These are phyloP conservation scores for Criorhina ranunculi DNA, from an alignment of 2,888 invertebrate species.

Conservation along the genomic window DNA sequence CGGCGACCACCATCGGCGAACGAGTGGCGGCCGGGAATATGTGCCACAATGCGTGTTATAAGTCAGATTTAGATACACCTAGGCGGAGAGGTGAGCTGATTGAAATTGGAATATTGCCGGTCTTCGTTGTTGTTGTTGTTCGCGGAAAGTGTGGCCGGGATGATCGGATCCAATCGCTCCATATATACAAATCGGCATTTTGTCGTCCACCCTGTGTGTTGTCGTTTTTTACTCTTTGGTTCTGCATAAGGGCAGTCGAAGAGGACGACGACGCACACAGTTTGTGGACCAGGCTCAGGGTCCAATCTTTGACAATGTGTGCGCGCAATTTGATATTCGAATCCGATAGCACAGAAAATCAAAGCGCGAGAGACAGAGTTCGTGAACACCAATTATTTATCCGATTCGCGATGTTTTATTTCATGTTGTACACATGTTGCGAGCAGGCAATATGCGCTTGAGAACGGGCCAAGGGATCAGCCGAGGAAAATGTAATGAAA, in stretches of 20 bases:
- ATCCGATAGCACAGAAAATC: constrained; percentile 78
- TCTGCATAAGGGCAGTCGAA: constrained; percentile 68
- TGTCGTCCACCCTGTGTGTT: constrained; percentile 60
- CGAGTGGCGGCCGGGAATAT: constrained; percentile 63
- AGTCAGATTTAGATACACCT: constrained; percentile 77
- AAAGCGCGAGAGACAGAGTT: constrained; percentile 77
- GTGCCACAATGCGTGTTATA: constrained; percentile 77
- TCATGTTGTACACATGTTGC: constrained; percentile 76
- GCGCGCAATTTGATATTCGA: constrained; percentile 79
- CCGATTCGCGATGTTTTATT: constrained; percentile 78
- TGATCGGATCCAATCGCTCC: constrained; percentile 75
- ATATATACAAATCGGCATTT: constrained; percentile 76
- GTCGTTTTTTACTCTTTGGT: constrained; percentile 31
- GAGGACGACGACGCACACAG: constrained; percentile 32
- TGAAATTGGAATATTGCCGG: constrained; percentile 76
- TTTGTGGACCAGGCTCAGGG: constrained; percentile 44
- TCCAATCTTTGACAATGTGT: constrained; percentile 75
- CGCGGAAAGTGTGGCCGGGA: constrained; percentile 71
- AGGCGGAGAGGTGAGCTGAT: constrained; percentile 74
- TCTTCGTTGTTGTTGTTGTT: constrained; percentile 53
- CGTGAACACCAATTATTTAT: constrained; percentile 80
- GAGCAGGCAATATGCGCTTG: constrained; percentile 53
- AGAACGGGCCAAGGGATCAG: constrained; percentile 24
- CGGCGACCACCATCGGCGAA: constrained; percentile 66
- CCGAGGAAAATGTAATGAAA: constrained; percentile 49